These are phyloP conservation scores for Trachymyrmex septentrionalis DNA, from an alignment of 1,140 invertebrate genomes.

Conservation along the genomic window DNA sequence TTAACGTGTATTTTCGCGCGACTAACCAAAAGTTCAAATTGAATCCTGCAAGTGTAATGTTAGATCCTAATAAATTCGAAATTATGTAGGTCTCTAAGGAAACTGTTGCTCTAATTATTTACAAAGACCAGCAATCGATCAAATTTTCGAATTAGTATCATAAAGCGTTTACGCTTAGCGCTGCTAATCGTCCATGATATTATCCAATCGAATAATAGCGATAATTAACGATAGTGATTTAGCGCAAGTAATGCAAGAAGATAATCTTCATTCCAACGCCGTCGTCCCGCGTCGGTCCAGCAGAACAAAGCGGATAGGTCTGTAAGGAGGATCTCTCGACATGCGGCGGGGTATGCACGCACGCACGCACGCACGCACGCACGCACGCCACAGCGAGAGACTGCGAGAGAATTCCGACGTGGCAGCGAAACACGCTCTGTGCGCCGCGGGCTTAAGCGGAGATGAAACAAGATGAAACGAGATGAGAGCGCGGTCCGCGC, in stretches of 20 bases:
- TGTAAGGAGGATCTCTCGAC: not conserved
- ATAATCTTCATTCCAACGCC: conserved; percentile 3
- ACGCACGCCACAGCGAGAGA: too few relatives aligned
- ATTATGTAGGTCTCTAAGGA: not conserved
- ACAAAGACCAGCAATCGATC: not conserved
- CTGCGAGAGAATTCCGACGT: conserved; percentile 19
- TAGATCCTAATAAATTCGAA: not conserved
- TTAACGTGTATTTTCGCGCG: too few relatives aligned
- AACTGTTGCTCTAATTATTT: not conserved
- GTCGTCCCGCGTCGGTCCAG: not conserved
- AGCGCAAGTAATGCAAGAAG: not conserved
- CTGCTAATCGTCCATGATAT: not conserved
- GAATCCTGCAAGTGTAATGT: not conserved
- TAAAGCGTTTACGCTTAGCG: not conserved
- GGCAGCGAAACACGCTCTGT: conserved; percentile 41
- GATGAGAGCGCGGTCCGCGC: conserved; percentile 42
- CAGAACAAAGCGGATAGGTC: not conserved
- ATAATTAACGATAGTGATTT: not conserved
- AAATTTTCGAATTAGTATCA: not conserved
- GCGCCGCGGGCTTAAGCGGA: conserved; percentile 47
- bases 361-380: not conserved
- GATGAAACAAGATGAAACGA: conserved; percentile 59
- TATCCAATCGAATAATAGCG: not conserved
- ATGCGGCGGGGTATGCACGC: not conserved
- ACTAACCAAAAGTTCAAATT: not conserved